Evolutionary conservation across 53 echinoderm and acorn worm genomes (phyloP).

Genomic region (Patiria pectinifera): DNA sequence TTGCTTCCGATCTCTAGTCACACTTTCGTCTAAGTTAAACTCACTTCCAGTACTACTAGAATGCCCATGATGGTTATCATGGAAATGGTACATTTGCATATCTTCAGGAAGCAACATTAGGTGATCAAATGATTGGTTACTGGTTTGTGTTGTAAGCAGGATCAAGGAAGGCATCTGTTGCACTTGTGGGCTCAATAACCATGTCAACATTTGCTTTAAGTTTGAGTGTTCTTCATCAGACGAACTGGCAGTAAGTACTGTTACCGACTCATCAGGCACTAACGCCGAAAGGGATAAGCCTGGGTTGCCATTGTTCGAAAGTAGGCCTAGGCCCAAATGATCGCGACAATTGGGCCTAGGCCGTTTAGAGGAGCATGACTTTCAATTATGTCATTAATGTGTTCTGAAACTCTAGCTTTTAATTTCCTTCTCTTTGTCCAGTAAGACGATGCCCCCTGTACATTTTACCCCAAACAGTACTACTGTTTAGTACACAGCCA

Average conservation of each 20-base stretch:
- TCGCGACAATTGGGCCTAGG: too few relatives aligned
- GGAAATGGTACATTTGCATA: not conserved
- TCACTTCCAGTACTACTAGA: slow-evolving; percentile 22
- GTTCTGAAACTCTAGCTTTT: too few relatives aligned
- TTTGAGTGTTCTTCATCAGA: slow-evolving; percentile 31
- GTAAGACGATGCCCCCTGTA: too few relatives aligned
- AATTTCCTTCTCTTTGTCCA: too few relatives aligned
- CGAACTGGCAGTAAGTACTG: not conserved
- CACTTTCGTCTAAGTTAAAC: not conserved
- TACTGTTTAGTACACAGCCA: too few relatives aligned
- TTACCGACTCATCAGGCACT: slow-evolving; percentile 9
- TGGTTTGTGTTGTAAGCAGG: not conserved
- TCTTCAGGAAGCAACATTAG: not conserved
- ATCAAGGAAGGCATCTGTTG: not conserved
- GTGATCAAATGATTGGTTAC: slow-evolving; percentile 31
- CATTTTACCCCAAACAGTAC: too few relatives aligned
- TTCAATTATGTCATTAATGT: too few relatives aligned
- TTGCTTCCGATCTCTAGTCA: slow-evolving; percentile 26
- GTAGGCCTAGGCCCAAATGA: slow-evolving; percentile 7
- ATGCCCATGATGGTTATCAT: not conserved
- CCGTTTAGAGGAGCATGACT: too few relatives aligned
- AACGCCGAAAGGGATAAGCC: not conserved
- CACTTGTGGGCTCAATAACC: slow-evolving; percentile 2
- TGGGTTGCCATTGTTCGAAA: not conserved
- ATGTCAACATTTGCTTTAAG: slow-evolving; percentile 21